A percentile compares a stretch with the other conserved stretches of the same genome.
Conservation (phyloP, 2,113 vertebrate species). For the Pachyramphus minor region DNA sequence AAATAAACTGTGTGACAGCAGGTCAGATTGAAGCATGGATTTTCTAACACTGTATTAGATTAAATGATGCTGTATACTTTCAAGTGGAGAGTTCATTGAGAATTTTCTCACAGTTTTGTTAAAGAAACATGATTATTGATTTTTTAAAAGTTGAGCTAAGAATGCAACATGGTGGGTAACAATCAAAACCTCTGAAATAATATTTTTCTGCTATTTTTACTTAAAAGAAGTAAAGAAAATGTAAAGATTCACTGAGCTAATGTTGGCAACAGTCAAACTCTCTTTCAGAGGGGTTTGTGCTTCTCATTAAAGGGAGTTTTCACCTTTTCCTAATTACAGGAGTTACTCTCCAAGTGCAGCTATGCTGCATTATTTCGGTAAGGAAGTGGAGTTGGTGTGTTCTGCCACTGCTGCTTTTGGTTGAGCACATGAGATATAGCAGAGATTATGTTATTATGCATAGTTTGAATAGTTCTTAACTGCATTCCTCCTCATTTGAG, state of each 20-base stretch:
- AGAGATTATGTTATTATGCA: not conserved
- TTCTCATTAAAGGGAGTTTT: slow-evolving; percentile 5
- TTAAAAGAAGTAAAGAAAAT: not conserved
- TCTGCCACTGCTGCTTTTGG: not conserved
- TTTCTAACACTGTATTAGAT: slow-evolving; percentile 48
- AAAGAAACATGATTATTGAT: slow-evolving; percentile 35
- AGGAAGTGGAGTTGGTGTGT: not conserved
- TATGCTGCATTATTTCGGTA: not conserved
- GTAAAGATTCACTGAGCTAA: not conserved
- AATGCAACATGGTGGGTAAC: not conserved
- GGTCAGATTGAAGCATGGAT: slow-evolving; percentile 32
- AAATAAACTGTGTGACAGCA: slow-evolving; percentile 18
- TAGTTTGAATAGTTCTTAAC: slow-evolving; percentile 8
- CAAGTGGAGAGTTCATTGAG: slow-evolving; percentile 57
- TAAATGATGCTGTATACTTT: slow-evolving; percentile 58
- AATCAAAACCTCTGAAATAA: not conserved
- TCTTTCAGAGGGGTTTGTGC: not conserved
- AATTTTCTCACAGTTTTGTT: slow-evolving; percentile 45
- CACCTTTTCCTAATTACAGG: not conserved
- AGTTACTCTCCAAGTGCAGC: not conserved
- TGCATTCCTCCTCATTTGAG: not conserved
- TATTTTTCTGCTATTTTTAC: not conserved
- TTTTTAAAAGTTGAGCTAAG: not conserved
- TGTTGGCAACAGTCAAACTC: not conserved
- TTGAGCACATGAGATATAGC: not conserved